A percentile compares a stretch with the other conserved stretches of the same genome.
phyloP scores from a whole-genome alignment of 2,113 vertebrate genomes.

The Platanista minor region DNA sequence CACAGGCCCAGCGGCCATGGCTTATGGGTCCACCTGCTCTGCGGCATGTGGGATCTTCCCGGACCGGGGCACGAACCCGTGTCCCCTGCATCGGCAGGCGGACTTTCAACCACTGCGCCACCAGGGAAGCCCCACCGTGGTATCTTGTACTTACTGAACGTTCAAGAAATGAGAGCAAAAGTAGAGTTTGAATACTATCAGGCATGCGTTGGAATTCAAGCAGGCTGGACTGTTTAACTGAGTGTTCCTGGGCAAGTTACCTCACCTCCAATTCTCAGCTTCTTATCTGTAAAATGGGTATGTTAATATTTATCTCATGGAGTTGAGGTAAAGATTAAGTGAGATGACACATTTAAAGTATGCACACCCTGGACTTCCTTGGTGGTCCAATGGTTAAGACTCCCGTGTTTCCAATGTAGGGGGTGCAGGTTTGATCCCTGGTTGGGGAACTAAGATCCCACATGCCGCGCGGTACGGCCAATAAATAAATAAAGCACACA shows the following conservation, averaged over 20 bases:
- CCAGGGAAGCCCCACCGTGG: fast-evolving
- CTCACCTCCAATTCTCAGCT: background rate
- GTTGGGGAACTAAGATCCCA: too few species aligned
- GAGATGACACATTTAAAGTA: background rate
- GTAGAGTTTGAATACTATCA: background rate
- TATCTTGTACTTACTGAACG: background rate
- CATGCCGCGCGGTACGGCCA: too few species aligned
- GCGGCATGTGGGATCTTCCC: too few species aligned
- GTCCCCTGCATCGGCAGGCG: too few species aligned
- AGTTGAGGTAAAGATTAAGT: background rate
- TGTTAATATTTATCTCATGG: background rate
- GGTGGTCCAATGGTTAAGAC: too few species aligned
- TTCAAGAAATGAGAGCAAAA: background rate
- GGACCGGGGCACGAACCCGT: too few species aligned
- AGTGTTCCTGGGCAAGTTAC: background rate
- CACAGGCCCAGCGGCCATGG: too few species aligned
- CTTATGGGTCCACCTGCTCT: too few species aligned
- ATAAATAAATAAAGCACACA: background rate
- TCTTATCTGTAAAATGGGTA: background rate
- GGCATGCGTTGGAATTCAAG: background rate
- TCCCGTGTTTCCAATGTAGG: too few species aligned
- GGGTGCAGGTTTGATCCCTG: too few species aligned
- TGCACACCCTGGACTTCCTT: background rate
- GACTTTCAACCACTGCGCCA: too few species aligned
- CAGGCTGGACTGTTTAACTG: background rate